Evolutionary conservation across 1,140 invertebrate species (phyloP), one percentile per base, ranked within the genome.

Genomic region (Drosophila funebris): DNA sequence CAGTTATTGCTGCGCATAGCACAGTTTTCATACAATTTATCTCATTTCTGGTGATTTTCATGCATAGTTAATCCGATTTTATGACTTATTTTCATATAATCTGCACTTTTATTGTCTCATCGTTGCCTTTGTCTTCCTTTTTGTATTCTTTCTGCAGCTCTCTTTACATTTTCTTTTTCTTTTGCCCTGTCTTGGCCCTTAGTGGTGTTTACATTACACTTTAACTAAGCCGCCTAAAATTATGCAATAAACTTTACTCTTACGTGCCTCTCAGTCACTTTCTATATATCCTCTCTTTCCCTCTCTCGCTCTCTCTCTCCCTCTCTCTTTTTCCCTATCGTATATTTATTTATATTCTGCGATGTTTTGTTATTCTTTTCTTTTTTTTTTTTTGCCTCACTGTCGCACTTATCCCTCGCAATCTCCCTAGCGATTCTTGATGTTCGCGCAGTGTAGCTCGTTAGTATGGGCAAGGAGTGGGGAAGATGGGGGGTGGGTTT

Each of bases 161-260:
- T 62, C 43, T 29, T 63, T 57, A 8, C 39, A 29, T 46, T 60
- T 27, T 22, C 37, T 27, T 46, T 60, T 27, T 22, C 37, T 37
- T 46, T 60, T 14, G 39, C 46, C 33, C 18, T 36, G 24, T 37
- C 54, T 27, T 57, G 56, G 33, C 68, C 66, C 64, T 54, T 44
- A 41, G 57, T 50, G 66, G 54, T 81, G 82, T 85, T 85, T 85
- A 87, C 82, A 85, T 78, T 85, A 78, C 82, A 85, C 77, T 85
- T 87, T 70, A 73, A 76, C 75, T 88, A 76, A 78, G 78, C 83
- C 71, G 75, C 63, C 76, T 80, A 76, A 88, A 88, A 85, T 85
- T 85, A 87, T 88, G 75, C 82, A 87, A 87, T 88, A 82, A 82
- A 88, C 83, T 82, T 87, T 87, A 78, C 78, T 82, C 82, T 88